Evolutionary conservation across 2,888 invertebrate species (phyloP), one percentile per base, ranked within the genome.

Genomic region (Xanthorhoe spadicearia): DNA sequence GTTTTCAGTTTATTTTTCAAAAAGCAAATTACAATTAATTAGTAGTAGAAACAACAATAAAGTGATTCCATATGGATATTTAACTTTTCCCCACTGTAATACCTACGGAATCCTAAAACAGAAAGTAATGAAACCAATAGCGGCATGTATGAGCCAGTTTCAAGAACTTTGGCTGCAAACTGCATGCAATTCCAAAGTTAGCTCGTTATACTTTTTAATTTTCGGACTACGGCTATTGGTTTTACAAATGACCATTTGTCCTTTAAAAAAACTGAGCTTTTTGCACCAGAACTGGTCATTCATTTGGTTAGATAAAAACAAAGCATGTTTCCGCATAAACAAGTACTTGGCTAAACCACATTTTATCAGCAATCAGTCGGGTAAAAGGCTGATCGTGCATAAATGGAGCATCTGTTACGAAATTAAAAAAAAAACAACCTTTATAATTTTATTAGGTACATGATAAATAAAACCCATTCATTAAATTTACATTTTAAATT

Each of bases 171-270:
- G 46, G 10, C 59, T 51, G 46, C 46, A 59, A 62, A 59, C 66
- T 59, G 46, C 35, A 55, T 58, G 59, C 58, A 62, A 59, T 62
- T 50, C 35, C 2, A 55, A 66, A 66, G 51, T 62, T 66, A 51
- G 18, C 17, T 49, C 46, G 54, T n/a, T 55, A 43, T 18, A 59
- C 53, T 62, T 62, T 49, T 66, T 28, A 28, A 43, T 50, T 66
- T 59, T 55, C 35, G 35, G 13, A n/a, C 51, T 23, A 43, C 38
- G 46, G 50, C 19, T 15, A 5, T 28, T 6, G 32, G 48, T 32
- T 50, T 43, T 50, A 43, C n/a, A 35, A 59, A 64, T 46, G 13
- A 15, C 38, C 15, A 6, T 46, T 59, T 17, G 8, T 48, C 3
- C 13, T 43, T 13, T 10, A 43, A 13, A 13, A 2, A 43, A 43